Conservation (phyloP, 2,888 invertebrate species). For the Euphydryas editha region DNA sequence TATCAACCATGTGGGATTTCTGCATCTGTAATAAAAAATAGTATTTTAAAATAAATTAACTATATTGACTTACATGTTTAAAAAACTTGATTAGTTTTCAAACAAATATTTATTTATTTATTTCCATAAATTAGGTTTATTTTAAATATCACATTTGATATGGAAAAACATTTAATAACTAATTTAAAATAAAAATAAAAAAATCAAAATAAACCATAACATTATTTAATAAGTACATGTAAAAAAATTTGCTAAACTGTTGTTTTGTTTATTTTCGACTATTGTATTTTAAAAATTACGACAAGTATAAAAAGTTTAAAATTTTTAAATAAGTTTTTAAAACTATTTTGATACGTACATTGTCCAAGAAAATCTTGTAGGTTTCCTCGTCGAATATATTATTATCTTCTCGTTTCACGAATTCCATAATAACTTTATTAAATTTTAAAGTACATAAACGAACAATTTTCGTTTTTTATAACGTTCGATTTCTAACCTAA, state of each 20-base stretch:
- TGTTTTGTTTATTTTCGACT: not conserved
- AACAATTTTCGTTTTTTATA: constrained; percentile 44
- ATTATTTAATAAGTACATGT: no score
- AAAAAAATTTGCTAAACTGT: no score
- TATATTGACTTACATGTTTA: no score
- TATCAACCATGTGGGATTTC: constrained; percentile 68
- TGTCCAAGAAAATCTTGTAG: constrained; percentile 72
- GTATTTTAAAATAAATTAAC: not conserved
- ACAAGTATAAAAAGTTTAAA: constrained; percentile 11
- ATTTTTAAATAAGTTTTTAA: constrained; percentile 12
- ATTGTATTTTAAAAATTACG: not conserved
- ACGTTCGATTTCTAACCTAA: constrained; percentile 67
- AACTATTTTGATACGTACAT: constrained; percentile 57
- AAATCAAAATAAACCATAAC: no score
- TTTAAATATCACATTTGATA: no score
- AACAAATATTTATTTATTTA: no score
- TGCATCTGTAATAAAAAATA: constrained; percentile 57
- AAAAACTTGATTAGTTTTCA: no score
- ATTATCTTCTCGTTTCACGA: constrained; percentile 74
- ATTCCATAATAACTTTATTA: constrained; percentile 62
- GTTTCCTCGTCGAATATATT: constrained; percentile 68
- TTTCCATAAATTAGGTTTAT: no score
- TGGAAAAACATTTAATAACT: no score
- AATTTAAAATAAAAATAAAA: no score
- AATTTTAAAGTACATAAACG: constrained; percentile 19